phyloP scores from a whole-genome alignment of 2,113 vertebrate species.

The Ardeotis arabs region DNA sequence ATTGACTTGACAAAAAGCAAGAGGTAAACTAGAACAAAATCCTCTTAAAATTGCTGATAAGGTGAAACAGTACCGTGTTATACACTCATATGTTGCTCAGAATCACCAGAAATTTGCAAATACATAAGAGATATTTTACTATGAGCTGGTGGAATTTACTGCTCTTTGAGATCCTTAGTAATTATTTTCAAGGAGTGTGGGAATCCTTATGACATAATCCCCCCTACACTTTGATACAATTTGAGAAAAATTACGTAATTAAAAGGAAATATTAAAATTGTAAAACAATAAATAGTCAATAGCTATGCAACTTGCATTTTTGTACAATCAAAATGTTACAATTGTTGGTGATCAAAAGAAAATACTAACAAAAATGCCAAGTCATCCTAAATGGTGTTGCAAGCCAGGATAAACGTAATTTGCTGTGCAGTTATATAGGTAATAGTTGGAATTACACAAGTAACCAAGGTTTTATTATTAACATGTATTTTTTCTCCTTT shows the following conservation, averaged over 20 bases:
- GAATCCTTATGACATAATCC: neutral
- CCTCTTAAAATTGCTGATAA: neutral
- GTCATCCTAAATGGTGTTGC: neutral
- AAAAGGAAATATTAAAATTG: neutral
- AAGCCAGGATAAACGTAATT: slow-evolving; percentile 1
- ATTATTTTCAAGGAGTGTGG: neutral
- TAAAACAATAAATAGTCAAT: neutral
- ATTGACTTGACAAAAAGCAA: neutral
- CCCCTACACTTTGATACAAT: neutral
- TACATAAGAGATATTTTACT: neutral
- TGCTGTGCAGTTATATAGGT: neutral
- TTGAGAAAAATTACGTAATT: neutral
- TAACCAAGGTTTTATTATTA: slow-evolving; percentile 46
- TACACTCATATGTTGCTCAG: neutral
- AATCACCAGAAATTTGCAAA: neutral
- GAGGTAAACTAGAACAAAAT: neutral
- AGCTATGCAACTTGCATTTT: neutral
- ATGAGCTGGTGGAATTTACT: neutral
- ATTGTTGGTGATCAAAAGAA: neutral
- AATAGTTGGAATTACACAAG: neutral
- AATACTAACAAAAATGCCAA: neutral
- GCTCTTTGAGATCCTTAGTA: neutral
- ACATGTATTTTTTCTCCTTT: neutral
- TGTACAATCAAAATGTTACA: neutral
- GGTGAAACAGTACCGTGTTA: neutral